Evolutionary conservation across 2,113 vertebrate species (phyloP).

Genomic region (Balaenoptera acutorostrata): DNA sequence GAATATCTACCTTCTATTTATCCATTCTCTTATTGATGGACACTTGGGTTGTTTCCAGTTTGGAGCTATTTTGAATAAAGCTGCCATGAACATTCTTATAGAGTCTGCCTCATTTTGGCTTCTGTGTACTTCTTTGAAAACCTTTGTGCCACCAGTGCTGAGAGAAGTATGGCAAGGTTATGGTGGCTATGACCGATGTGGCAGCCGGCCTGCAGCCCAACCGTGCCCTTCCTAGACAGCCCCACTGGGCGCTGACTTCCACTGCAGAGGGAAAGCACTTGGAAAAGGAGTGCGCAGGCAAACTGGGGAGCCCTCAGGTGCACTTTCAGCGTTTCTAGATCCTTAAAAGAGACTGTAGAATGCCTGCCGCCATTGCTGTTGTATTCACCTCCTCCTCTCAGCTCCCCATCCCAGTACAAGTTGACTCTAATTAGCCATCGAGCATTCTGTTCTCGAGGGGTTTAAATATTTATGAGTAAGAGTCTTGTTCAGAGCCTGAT

Average conservation of each 20-base stretch:
- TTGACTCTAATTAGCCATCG: conserved; percentile 41
- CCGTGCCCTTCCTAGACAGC: neutral
- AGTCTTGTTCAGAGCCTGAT: conserved; percentile 64
- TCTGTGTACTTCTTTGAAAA: neutral
- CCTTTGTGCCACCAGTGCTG: neutral
- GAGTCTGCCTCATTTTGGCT: neutral
- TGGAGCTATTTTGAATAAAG: neutral
- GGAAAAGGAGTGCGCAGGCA: conserved; percentile 3
- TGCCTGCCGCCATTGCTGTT: neutral
- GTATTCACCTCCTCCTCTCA: neutral
- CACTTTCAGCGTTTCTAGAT: neutral
- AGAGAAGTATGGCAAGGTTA: neutral
- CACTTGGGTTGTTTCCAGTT: neutral
- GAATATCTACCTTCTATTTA: neutral
- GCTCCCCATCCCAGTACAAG: neutral
- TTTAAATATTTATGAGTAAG: conserved; percentile 73
- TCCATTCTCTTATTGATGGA: neutral
- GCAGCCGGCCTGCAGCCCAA: neutral
- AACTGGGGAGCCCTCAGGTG: neutral
- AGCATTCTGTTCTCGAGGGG: neutral
- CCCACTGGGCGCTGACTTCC: neutral
- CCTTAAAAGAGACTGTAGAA: neutral
- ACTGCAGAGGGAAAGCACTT: neutral
- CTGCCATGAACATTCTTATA: neutral
- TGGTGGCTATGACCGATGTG: neutral